Evolutionary conservation across 1,140 invertebrate species (phyloP).

Genomic region (Drosophila melanogaster): Release_6_plus_ISO1_MT NT_037436.4:7811501-7812000

Average conservation of each 20-base stretch:
- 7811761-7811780: slow-evolving; percentile 11
- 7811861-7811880: background rate
- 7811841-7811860: background rate
- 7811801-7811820: background rate
- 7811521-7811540: background rate
- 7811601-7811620: background rate
- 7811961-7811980: slow-evolving; percentile 75
- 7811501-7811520: background rate
- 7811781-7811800: slow-evolving; percentile 31
- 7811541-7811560: too few species aligned
- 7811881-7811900: slow-evolving; percentile 6
- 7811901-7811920: slow-evolving; percentile 65
- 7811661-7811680: background rate
- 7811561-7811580: too few species aligned
- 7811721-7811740: slow-evolving; percentile 40
- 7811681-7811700: slow-evolving; percentile 5
- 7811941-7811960: slow-evolving; percentile 84
- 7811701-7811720: slow-evolving; percentile 1
- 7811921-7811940: slow-evolving; percentile 84
- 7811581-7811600: too few species aligned
- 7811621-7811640: background rate
- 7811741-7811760: slow-evolving; percentile 31
- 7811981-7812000: slow-evolving; percentile 48
- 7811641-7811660: background rate
- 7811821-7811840: slow-evolving; percentile 2